Conservation (phyloP, 2,797 vertebrate species). For the Gastrophryne carolinensis region DNA sequence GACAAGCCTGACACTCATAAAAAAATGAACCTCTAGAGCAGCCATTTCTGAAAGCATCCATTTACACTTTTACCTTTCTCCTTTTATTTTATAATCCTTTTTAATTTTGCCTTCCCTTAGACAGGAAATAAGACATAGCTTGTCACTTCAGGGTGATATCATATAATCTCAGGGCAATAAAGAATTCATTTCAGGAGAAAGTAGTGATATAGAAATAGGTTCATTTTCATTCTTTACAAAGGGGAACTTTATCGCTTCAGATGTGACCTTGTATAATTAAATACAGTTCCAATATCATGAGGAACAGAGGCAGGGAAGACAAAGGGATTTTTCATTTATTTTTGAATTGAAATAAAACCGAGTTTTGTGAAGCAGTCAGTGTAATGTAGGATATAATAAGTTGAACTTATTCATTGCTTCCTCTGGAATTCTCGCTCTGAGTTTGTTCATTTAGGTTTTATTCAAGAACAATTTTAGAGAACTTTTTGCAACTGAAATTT, state of each 20-base stretch:
- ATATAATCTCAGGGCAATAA: slow-evolving; percentile 73
- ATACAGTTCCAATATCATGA: slow-evolving; percentile 75
- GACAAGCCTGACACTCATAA: slow-evolving; percentile 62
- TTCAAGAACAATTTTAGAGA: slow-evolving; percentile 39
- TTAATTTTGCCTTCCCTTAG: slow-evolving; percentile 70
- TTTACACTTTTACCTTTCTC: slow-evolving; percentile 61
- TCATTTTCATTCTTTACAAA: slow-evolving; percentile 73
- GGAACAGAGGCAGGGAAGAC: slow-evolving; percentile 68
- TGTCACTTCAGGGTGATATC: slow-evolving; percentile 76
- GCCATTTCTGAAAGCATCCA: slow-evolving; percentile 67
- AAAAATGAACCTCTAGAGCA: slow-evolving; percentile 59
- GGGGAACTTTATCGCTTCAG: slow-evolving; percentile 67
- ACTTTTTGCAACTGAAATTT: slow-evolving; percentile 20
- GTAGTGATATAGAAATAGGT: slow-evolving; percentile 73
- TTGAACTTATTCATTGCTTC: slow-evolving; percentile 63
- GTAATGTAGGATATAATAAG: slow-evolving; percentile 67
- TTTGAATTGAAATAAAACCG: slow-evolving; percentile 64
- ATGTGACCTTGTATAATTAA: slow-evolving; percentile 80
- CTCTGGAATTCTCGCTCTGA: slow-evolving; percentile 64
- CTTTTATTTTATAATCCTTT: slow-evolving; percentile 61
- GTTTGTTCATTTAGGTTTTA: slow-evolving; percentile 63
- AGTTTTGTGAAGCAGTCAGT: slow-evolving; percentile 70
- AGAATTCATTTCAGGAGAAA: slow-evolving; percentile 74
- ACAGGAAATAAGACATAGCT: slow-evolving; percentile 72
- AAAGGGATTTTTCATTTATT: slow-evolving; percentile 70